Evolutionary conservation across 2,113 vertebrate genomes (phyloP).

Genomic region (Cyphomyrus discorhynchus): DNA sequence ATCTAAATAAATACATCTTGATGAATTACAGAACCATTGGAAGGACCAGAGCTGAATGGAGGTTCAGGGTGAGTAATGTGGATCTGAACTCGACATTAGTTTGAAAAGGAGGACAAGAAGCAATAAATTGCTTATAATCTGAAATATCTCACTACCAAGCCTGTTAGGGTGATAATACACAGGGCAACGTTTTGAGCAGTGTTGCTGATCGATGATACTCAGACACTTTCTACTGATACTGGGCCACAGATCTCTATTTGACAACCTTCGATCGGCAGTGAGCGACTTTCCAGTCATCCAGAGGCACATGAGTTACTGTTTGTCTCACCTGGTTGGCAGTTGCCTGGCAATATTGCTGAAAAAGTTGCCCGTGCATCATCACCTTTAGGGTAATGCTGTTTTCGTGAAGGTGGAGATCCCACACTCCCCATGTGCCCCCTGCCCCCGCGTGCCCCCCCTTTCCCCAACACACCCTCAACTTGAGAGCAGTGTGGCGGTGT

Average conservation of each 20-base stretch:
- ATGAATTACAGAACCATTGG: neutral
- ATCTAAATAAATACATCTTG: neutral
- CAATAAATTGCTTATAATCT: neutral
- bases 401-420: neutral
- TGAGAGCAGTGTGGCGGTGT: slow-evolving; percentile 81
- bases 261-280: too few relatives aligned
- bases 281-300: too few relatives aligned
- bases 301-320: neutral
- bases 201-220: too few relatives aligned
- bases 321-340: neutral
- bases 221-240: neutral
- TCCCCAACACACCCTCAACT: slow-evolving; percentile 78
- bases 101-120: neutral
- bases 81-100: neutral
- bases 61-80: neutral
- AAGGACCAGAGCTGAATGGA: neutral
- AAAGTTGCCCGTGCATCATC: too few relatives aligned
- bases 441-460: neutral
- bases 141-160: neutral
- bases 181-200: neutral
- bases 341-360: neutral
- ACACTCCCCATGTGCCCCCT: neutral
- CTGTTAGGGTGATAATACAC: neutral
- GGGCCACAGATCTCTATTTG: too few relatives aligned
- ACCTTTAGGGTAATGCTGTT: neutral